Evolutionary conservation across 2,888 invertebrate species (phyloP).

Genomic region (Cephalotes varians): DNA sequence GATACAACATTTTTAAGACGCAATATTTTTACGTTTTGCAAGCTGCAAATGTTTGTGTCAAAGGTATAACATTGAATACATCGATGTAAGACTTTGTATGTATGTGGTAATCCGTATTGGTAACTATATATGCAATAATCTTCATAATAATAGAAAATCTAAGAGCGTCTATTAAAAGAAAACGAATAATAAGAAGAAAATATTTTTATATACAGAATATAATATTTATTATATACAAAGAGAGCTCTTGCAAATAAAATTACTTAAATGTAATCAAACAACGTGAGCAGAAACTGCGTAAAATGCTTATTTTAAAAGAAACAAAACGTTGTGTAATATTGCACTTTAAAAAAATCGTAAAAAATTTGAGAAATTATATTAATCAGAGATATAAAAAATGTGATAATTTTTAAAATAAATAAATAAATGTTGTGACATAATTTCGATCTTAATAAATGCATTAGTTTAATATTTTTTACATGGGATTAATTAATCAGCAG

Average conservation of each 20-base stretch:
- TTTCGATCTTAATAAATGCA: not conserved
- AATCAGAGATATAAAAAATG: not conserved
- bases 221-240: not conserved
- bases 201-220: not conserved
- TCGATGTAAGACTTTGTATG: not conserved
- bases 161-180: not conserved
- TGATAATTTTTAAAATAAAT: not conserved
- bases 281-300: not conserved
- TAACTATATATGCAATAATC: not conserved
- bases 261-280: not conserved
- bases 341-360: not conserved
- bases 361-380: not conserved
- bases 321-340: not conserved
- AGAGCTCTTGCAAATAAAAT: not conserved
- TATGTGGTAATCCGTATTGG: too few species aligned
- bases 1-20: constrained; percentile 24
- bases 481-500: not conserved
- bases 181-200: not conserved
- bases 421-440: not conserved
- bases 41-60: constrained; percentile 4
- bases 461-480: not conserved
- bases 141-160: not conserved
- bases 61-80: not conserved
- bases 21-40: too few species aligned
- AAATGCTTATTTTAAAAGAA: not conserved